These are phyloP conservation scores for Patella vulgata DNA, from an alignment of 1,140 invertebrate genomes.

Conservation along the genomic window DNA sequence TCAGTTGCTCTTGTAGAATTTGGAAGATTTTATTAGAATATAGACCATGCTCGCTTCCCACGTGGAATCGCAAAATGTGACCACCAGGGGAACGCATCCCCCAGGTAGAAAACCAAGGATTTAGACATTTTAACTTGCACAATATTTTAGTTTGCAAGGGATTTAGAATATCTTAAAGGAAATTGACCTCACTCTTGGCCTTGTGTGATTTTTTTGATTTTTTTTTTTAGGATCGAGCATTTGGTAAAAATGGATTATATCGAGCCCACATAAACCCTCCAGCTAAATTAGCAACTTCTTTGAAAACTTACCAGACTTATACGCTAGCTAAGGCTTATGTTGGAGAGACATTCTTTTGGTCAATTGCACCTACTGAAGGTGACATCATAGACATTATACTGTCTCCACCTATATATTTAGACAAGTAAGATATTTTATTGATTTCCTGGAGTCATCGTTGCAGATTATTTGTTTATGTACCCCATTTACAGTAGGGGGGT, in stretches of 20 bases:
- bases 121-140: too few relatives aligned
- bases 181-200: too few relatives aligned
- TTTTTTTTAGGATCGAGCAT: conserved; percentile 83
- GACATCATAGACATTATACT: conserved; percentile 88
- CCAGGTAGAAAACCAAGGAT: too few relatives aligned
- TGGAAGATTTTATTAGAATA: too few relatives aligned
- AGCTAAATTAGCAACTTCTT: conserved; percentile 78
- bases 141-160: too few relatives aligned
- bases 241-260: conserved; percentile 86
- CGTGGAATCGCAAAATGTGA: too few relatives aligned
- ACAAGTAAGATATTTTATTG: conserved; percentile 74
- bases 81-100: too few relatives aligned
- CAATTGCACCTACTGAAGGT: conserved; percentile 83
- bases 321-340: conserved; percentile 84
- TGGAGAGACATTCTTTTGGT: conserved; percentile 94
- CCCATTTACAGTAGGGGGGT: too few relatives aligned
- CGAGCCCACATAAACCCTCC: conserved; percentile 78
- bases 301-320: conserved; percentile 87
- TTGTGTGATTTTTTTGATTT: too few relatives aligned
- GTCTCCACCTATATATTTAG: conserved; percentile 77
- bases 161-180: too few relatives aligned
- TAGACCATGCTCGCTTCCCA: too few relatives aligned
- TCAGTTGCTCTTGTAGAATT: too few relatives aligned
- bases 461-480: neutral
- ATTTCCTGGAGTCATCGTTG: neutral